Base-by-base conservation (phyloP, 2,888 invertebrate species). In the Sinhomidia bicolor region DNA sequence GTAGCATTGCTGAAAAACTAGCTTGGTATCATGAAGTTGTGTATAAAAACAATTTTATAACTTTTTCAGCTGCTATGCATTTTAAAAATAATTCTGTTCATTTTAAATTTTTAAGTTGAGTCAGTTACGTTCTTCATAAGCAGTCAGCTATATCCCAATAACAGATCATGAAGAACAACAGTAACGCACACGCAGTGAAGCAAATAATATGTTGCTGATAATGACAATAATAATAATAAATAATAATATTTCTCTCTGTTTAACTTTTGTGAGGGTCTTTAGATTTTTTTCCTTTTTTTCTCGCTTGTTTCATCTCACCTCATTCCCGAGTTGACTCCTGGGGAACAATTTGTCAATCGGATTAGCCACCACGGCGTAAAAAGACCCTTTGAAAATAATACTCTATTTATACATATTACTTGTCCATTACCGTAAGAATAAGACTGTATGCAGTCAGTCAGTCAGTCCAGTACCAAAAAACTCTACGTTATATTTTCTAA, bases 321-420 rank as follows among this genome's bases (percentile, higher is more conserved):
- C 90, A 91, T 88, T 88, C 81, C 86, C 54, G 74, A 88, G 84
- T 88, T 90, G 90, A 90, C 90, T 91, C 90, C 90, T 89, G 85
- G 86, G 88, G 91, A 89, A 91, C 91, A 92, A 92, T 92, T 92
- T 92, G 92, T 92, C 92, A 91, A 91, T 90, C 90, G 90, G 92
- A 91, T 91, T 92, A 91, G 60, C 80, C 74, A 89, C 65, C 44
- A 60, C n/a, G 47, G 76, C n/a, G 76, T 87, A 74, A 71, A 83
- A 81, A 78, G 88, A 83, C 78, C 88, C 57, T 82, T 80, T 80
- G 51, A 14, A 17, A 17, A 23, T 62, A 54, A 36, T 54, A 20
- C 68, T 85, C 65, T 78, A 78, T 83, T 81, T 82, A n/a, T n/a
- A n/a, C n/a, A 82, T 82, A 81, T 47, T 76, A 76, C 76, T 23